A percentile compares a stretch with the other conserved stretches of the same genome.
Conservation (phyloP, 2,797 vertebrate species). For the Malacoraja senta region DNA sequence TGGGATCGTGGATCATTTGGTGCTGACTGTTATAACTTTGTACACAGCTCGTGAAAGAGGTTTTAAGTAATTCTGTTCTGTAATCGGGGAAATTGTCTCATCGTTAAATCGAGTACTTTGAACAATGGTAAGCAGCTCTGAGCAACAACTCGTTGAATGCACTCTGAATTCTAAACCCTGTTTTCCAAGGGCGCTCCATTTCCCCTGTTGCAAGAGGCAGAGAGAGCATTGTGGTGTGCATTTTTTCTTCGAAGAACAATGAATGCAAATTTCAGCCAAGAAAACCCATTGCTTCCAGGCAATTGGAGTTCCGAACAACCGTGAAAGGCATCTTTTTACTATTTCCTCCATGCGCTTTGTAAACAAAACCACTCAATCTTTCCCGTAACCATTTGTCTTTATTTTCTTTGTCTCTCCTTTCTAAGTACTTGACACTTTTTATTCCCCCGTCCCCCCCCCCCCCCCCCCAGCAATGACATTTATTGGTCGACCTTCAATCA, state of each 20-base stretch:
- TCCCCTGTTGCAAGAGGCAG: neutral
- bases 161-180: neutral
- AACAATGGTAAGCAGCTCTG: neutral
- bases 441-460: too few species aligned
- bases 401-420: neutral
- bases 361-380: neutral
- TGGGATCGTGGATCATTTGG: neutral
- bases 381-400: neutral
- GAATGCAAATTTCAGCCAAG: neutral
- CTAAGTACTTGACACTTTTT: neutral
- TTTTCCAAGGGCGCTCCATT: neutral
- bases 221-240: neutral
- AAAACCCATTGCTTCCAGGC: neutral
- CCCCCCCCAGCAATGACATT: neutral
- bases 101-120: neutral
- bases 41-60: neutral
- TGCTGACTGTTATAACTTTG: neutral
- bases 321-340: neutral
- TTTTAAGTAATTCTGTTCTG: neutral
- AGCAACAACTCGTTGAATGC: neutral
- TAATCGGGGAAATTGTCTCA: constrained; percentile 1
- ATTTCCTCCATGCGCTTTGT: neutral
- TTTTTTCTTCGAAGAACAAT: neutral
- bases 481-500: neutral
- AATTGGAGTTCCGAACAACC: neutral